Conservation (phyloP, 2,113 vertebrate genomes). For the Naja naja region DNA sequence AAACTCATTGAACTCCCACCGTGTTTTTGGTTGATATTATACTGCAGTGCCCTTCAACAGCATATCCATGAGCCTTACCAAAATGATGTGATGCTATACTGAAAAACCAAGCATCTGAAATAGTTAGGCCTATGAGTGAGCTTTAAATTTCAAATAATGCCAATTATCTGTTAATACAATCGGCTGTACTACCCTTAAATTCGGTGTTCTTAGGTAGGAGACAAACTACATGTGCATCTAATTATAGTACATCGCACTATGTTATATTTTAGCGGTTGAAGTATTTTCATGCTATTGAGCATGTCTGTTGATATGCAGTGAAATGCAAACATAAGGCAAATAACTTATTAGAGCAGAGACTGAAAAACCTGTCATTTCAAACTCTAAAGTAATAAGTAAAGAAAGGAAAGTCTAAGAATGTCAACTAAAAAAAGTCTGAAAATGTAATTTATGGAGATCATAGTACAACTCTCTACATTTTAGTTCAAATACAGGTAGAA, state of each 20-base stretch:
- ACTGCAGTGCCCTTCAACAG: background rate
- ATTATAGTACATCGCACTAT: background rate
- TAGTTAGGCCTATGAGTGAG: background rate
- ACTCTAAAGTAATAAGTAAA: background rate
- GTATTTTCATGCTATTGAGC: background rate
- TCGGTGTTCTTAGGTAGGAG: background rate
- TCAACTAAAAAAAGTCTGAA: constrained; percentile 14
- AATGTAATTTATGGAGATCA: background rate
- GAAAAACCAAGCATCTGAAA: background rate
- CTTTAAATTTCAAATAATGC: background rate
- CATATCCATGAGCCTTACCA: background rate
- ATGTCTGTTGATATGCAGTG: background rate
- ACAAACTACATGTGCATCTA: background rate
- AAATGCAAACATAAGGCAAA: background rate
- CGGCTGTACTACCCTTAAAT: background rate
- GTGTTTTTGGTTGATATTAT: background rate
- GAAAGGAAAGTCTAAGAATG: fast-evolving
- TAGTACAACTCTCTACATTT: background rate
- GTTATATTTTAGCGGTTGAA: background rate
- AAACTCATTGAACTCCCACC: background rate
- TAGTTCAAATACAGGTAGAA: constrained; percentile 15
- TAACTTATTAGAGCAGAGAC: constrained; percentile 5
- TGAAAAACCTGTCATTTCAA: constrained; percentile 1
- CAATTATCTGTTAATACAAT: background rate
- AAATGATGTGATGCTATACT: background rate